These are phyloP conservation scores for Aradus depressus DNA, from an alignment of 2,888 invertebrate species.

Conservation along the genomic window DNA sequence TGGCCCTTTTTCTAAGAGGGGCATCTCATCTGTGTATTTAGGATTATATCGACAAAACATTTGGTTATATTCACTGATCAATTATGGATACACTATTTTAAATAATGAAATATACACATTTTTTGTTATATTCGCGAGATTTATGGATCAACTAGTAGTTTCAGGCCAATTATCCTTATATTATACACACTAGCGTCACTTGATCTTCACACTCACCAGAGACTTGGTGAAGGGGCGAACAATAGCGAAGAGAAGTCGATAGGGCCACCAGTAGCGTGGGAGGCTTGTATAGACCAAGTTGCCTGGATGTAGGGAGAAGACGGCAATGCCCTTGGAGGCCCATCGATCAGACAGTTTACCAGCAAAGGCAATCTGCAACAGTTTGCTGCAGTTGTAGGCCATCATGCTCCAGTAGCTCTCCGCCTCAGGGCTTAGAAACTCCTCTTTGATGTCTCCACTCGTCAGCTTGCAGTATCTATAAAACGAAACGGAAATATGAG, in stretches of 20 bases:
- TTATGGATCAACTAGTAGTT: too few relatives aligned
- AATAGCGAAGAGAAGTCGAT: conserved; percentile 61
- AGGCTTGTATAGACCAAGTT: conserved; percentile 76
- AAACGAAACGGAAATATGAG: too few relatives aligned
- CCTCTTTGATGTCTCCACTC: conserved; percentile 35
- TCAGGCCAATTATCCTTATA: neutral
- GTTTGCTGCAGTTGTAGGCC: conserved; percentile 83
- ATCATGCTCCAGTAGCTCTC: conserved; percentile 64
- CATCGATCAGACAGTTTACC: conserved; percentile 58
- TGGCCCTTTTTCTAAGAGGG: too few relatives aligned
- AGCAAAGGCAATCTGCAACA: conserved; percentile 76
- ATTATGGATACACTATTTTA: too few relatives aligned
- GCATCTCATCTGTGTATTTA: too few relatives aligned
- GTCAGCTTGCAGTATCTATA: conserved; percentile 44
- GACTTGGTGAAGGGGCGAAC: conserved; percentile 91
- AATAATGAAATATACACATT: too few relatives aligned
- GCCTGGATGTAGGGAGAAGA: conserved; percentile 79
- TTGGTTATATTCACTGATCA: too few relatives aligned
- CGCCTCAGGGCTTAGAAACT: conserved; percentile 54
- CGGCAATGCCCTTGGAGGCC: conserved; percentile 54
- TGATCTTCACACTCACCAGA: conserved; percentile 47
- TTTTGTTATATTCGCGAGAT: too few relatives aligned
- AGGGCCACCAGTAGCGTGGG: conserved; percentile 75
- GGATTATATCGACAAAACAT: too few relatives aligned
- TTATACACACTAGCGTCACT: neutral